Evolutionary conservation across 2,113 vertebrate genomes (phyloP).

Genomic region (Serinus canaria): DNA sequence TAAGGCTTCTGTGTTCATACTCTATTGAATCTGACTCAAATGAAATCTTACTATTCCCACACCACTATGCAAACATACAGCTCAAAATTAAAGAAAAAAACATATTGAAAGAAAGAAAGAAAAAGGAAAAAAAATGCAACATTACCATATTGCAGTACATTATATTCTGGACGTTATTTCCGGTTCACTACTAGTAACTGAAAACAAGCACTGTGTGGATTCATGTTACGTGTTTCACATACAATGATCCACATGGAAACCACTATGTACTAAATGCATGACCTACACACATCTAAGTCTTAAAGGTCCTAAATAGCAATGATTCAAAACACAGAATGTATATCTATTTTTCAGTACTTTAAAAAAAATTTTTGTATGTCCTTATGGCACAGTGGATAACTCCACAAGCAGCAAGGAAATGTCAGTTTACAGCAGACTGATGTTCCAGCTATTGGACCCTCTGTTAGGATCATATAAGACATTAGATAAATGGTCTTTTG

Average conservation of each 20-base stretch:
- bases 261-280: background rate
- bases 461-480: background rate
- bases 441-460: background rate
- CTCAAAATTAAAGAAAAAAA: background rate
- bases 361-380: background rate
- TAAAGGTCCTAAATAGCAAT: background rate
- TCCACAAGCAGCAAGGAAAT: background rate
- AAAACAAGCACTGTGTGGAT: background rate
- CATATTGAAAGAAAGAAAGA: too few species aligned
- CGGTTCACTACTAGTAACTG: background rate
- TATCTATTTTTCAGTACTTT: background rate
- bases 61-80: background rate
- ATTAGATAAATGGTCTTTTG: background rate
- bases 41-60: background rate
- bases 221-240: fast-evolving
- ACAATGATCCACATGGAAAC: background rate
- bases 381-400: background rate
- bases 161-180: background rate
- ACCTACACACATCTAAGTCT: background rate
- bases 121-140: too few species aligned
- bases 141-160: background rate
- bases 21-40: background rate
- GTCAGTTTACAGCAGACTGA: background rate
- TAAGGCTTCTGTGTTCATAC: background rate
- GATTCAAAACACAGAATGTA: background rate